Conservation (phyloP, 2,797 vertebrate species). For the Lutjanus campechanus region DNA sequence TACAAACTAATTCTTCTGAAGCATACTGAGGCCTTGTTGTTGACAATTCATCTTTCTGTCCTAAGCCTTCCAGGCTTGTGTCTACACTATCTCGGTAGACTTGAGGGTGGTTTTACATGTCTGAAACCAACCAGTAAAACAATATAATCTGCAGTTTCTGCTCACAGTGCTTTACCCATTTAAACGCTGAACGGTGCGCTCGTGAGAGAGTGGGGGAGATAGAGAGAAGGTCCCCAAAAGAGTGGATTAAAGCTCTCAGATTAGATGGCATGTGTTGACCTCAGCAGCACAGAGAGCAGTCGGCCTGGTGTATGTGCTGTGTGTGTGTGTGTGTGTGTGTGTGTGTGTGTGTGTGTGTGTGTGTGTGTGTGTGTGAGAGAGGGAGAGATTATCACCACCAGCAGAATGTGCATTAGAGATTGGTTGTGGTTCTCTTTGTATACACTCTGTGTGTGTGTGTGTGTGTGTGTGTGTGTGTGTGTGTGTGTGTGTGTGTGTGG, state of each 20-base stretch:
- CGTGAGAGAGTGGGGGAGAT: conserved; percentile 12
- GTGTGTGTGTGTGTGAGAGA: conserved; percentile 11
- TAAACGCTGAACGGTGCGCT: conserved; percentile 7
- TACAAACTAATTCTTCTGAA: neutral
- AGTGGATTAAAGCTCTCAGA: conserved; percentile 74
- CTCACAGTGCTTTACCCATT: neutral
- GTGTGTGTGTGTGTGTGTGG: neutral
- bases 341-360: conserved; percentile 10
- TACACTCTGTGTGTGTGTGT: conserved; percentile 24
- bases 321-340: neutral
- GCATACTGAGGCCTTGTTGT: neutral
- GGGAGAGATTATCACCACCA: conserved; percentile 62
- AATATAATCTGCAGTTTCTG: conserved; percentile 1
- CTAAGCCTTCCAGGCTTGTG: neutral
- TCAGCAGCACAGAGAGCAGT: conserved; percentile 75
- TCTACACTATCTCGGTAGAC: neutral
- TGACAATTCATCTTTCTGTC: neutral
- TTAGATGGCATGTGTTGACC: conserved; percentile 75
- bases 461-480: conserved; percentile 32
- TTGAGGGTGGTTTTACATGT: conserved; percentile 1
- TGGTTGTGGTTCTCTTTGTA: conserved; percentile 57
- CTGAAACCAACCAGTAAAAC: conserved; percentile 5
- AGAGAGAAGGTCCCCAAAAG: conserved; percentile 27
- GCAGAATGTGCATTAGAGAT: conserved; percentile 76
- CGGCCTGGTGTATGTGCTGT: conserved; percentile 29